Percentiles rank a stretch among this genome's conserved stretches.
phyloP scores from a whole-genome alignment of 2,797 vertebrate genomes.

The Sylvia borin region DNA sequence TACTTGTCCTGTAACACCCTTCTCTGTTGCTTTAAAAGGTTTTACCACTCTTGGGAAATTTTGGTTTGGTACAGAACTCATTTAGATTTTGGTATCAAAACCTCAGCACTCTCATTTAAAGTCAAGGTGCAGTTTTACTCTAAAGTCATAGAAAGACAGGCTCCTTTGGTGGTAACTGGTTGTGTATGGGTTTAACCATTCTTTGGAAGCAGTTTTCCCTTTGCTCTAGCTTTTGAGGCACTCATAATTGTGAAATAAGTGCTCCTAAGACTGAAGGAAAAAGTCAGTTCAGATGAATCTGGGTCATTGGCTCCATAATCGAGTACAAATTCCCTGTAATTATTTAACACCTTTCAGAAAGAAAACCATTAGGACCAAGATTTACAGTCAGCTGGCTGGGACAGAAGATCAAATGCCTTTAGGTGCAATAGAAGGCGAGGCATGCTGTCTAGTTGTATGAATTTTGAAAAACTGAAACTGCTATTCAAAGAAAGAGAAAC shows the following conservation, averaged over 20 bases:
- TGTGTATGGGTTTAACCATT: background rate
- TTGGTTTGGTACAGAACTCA: background rate
- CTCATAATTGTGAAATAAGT: background rate
- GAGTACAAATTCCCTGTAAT: background rate
- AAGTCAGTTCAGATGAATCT: background rate
- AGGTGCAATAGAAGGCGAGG: background rate
- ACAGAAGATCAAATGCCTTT: background rate
- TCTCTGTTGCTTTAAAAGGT: background rate
- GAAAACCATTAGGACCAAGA: background rate
- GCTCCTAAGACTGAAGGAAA: background rate
- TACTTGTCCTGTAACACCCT: background rate
- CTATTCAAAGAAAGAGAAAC: background rate
- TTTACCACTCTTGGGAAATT: background rate
- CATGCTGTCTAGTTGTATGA: background rate
- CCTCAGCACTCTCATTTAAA: background rate
- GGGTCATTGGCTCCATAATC: background rate
- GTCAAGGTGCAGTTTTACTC: background rate
- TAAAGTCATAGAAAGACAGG: background rate
- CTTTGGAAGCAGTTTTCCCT: background rate
- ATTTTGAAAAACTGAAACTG: background rate
- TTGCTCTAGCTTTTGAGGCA: background rate
- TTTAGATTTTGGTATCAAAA: background rate
- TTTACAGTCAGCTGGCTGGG: background rate
- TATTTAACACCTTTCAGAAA: background rate
- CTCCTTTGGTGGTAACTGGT: background rate